Evolutionary conservation across 1,140 invertebrate genomes (phyloP).

Genomic region (Spodoptera frugiperda): DNA sequence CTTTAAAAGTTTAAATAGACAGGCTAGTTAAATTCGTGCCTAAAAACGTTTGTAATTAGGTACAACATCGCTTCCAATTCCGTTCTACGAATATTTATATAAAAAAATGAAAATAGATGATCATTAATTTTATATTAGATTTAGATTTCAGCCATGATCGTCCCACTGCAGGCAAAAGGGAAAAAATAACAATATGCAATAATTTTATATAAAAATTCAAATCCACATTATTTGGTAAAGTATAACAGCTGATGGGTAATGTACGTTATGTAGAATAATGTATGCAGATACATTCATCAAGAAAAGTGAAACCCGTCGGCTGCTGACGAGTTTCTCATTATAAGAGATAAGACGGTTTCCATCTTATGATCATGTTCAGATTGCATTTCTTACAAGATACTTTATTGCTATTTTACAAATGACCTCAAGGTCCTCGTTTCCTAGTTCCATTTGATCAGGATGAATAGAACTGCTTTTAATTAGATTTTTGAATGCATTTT

Average conservation of each 20-base stretch:
- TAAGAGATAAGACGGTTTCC: constrained; percentile 39
- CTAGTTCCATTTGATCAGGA: not conserved
- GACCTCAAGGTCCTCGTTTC: not conserved
- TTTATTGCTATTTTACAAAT: constrained; percentile 8
- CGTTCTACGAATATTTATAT: no score
- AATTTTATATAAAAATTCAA: no score
- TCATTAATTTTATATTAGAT: no score
- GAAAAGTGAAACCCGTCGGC: constrained; percentile 31
- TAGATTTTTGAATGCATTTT: not conserved
- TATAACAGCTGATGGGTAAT: not conserved
- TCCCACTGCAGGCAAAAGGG: no score
- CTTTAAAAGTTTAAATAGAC: no score
- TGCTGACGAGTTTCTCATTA: constrained; percentile 41
- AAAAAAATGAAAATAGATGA: no score
- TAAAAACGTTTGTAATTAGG: no score
- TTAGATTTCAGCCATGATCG: no score
- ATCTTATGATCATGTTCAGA: constrained; percentile 17
- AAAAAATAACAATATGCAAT: no score
- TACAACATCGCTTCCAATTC: no score
- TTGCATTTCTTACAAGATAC: constrained; percentile 26
- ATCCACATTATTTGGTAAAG: not conserved
- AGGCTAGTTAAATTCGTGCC: no score
- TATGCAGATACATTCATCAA: constrained; percentile 45
- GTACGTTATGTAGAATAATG: constrained; percentile 10
- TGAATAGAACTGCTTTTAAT: not conserved